These are phyloP conservation scores for Halisarca cf. caerulea DNA, from an alignment of 37 sponge, comb jelly and placozoan genomes.

Conservation along the genomic window DNA sequence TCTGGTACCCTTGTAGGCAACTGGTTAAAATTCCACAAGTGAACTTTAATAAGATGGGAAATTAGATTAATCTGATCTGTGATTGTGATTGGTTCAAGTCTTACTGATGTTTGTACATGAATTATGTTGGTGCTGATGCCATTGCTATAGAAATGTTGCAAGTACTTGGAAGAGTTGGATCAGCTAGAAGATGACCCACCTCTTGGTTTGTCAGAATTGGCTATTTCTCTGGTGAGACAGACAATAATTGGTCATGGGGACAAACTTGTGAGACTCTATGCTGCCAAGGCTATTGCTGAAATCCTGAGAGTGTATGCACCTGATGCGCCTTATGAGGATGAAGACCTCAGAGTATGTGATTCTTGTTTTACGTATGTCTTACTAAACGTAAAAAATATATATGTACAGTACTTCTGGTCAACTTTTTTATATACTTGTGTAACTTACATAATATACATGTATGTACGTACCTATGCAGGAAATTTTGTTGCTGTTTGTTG, in stretches of 20 bases:
- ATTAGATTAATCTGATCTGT: no score
- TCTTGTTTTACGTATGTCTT: no score
- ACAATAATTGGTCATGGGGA: conserved; percentile 21
- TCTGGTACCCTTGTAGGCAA: no score
- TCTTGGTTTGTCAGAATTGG: background rate
- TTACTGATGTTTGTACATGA: no score
- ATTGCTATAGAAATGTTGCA: background rate
- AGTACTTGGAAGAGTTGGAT: background rate
- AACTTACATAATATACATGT: background rate
- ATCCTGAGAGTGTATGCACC: conserved; percentile 81
- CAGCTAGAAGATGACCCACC: conserved; percentile 22
- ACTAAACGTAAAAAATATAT: no score
- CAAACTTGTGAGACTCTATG: conserved; percentile 61
- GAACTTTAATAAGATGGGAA: no score
- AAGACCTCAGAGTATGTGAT: conserved; percentile 76
- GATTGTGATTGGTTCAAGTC: no score
- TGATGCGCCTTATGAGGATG: conserved; percentile 79
- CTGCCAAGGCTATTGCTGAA: conserved; percentile 71
- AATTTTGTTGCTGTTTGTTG: conserved; percentile 80
- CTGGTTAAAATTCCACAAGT: no score
- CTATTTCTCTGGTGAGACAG: background rate
- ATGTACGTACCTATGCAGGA: conserved; percentile 36
- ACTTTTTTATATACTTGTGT: background rate
- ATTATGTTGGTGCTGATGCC: no score
- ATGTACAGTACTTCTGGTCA: background rate